phyloP scores from a whole-genome alignment of 1,140 invertebrate species.

The Calephelis virginiensis region DNA sequence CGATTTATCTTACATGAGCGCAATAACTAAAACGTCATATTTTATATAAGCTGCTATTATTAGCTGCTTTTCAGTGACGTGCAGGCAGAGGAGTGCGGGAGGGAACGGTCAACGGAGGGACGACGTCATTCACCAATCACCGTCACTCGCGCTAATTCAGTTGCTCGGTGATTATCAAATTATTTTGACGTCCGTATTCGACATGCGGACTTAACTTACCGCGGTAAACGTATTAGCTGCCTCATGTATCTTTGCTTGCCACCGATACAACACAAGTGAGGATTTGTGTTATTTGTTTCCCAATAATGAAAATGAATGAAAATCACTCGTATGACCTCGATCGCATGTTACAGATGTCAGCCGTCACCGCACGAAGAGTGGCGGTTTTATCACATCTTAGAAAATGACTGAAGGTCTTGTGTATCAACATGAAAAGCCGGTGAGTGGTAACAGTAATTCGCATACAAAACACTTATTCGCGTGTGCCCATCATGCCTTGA shows the following conservation, averaged over 20 bases:
- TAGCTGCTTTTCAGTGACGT: neutral
- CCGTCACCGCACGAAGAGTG: constrained; percentile 68
- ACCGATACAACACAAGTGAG: constrained; percentile 67
- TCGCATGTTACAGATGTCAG: constrained; percentile 71
- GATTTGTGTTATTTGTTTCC: constrained; percentile 30
- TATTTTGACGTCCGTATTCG: constrained; percentile 53
- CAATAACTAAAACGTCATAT: neutral
- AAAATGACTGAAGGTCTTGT: constrained; percentile 74
- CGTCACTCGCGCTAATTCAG: constrained; percentile 40
- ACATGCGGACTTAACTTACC: constrained; percentile 60
- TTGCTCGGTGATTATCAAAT: constrained; percentile 64
- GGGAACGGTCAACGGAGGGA: constrained; percentile 20
- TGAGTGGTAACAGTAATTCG: constrained; percentile 47
- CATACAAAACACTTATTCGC: constrained; percentile 23
- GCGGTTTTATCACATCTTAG: constrained; percentile 74
- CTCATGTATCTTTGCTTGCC: constrained; percentile 65
- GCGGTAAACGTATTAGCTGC: constrained; percentile 47
- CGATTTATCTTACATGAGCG: neutral
- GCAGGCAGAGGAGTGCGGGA: constrained; percentile 15
- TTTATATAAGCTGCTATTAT: neutral
- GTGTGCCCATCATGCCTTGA: constrained; percentile 19
- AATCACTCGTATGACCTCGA: constrained; percentile 57
- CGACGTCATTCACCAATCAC: constrained; percentile 40
- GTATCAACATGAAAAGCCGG: constrained; percentile 65
- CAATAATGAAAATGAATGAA: constrained; percentile 27